Evolutionary conservation across 2,797 vertebrate genomes (phyloP), one percentile per base, ranked within the genome.

Genomic region (Alectoris magna): DNA sequence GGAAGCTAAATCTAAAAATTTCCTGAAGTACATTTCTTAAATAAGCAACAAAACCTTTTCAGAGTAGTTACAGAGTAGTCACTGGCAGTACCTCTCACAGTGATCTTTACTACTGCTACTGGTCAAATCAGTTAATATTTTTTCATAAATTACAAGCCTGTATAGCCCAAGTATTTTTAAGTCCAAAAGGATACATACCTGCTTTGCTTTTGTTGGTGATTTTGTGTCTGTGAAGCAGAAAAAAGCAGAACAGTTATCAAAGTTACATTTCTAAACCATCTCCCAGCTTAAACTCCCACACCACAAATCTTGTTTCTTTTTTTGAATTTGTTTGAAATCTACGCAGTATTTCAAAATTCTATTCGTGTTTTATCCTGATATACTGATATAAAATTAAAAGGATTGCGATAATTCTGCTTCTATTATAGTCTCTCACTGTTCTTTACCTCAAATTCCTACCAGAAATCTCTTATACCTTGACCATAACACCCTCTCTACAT

Each of bases 201-300:
- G 98, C 90, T 98, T 98, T 93, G 95, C 97, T 98, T 97, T 98
- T 81, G 96, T 92, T 3, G 97, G 97, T 87, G 98, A 98, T 96
- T 97, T 99, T 70, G 93, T 55, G 97, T 98, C 99, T 99, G 97
- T 91, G 94, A 26, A 96, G 18, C 34, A 93, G 88, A 87, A 94
- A 90, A 7, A 88, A 66, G 6, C 70, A 55, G 26, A 43, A 71
- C 17, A 68, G 36, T 38, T 79, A 79, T 29, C 11, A 59, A 63
- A 72, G 26, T 48, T 70, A 64, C 36, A 70, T 68, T 23, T 21
- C 58, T 64, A 82, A 46, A 34, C 44, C 13, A 46, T 22, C 31
- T 60, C 24, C 56, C 39, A 49, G 7, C 24, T 84, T 22, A 53
- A 11, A 38, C 53, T 79, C 26, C 27, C 58, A 51, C 6, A 70